These are phyloP conservation scores for Cinara cedri DNA, from an alignment of 2,888 invertebrate genomes.

Conservation along the genomic window DNA sequence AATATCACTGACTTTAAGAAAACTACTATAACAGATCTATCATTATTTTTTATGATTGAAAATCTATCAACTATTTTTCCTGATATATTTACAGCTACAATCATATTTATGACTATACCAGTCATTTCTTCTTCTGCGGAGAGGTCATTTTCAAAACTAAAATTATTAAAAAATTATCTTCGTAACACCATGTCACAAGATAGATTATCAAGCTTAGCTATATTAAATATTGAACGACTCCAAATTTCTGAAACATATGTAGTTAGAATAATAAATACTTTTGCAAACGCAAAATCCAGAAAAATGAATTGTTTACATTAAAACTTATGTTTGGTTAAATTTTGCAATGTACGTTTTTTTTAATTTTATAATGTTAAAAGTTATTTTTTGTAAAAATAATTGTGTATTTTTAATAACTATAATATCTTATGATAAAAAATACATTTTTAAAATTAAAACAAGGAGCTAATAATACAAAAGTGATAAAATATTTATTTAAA, in stretches of 20 bases:
- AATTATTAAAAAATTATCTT: background rate
- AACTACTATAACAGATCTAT: background rate
- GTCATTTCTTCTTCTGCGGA: slow-evolving; percentile 2
- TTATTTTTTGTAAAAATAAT: background rate
- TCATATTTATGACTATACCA: slow-evolving; percentile 8
- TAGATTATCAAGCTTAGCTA: background rate
- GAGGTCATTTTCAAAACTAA: slow-evolving; percentile 13
- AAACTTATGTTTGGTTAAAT: slow-evolving; percentile 8
- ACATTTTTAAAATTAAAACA: too few species aligned
- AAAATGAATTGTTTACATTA: slow-evolving; percentile 17
- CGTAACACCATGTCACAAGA: slow-evolving; percentile 5
- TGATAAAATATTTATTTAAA: background rate
- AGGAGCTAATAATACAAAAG: too few species aligned
- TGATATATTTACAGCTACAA: background rate
- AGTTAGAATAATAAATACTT: background rate
- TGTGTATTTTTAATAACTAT: background rate
- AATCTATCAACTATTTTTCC: slow-evolving; percentile 11
- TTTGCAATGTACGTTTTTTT: background rate
- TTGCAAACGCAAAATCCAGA: background rate
- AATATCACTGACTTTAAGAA: slow-evolving; percentile 5
- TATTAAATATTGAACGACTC: background rate
- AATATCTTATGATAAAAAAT: too few species aligned
- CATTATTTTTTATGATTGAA: slow-evolving; percentile 1
- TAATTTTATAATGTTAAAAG: background rate
- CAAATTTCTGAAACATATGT: background rate